Conservation (phyloP, 2,797 vertebrate genomes). For the Champsocephalus esox region DNA sequence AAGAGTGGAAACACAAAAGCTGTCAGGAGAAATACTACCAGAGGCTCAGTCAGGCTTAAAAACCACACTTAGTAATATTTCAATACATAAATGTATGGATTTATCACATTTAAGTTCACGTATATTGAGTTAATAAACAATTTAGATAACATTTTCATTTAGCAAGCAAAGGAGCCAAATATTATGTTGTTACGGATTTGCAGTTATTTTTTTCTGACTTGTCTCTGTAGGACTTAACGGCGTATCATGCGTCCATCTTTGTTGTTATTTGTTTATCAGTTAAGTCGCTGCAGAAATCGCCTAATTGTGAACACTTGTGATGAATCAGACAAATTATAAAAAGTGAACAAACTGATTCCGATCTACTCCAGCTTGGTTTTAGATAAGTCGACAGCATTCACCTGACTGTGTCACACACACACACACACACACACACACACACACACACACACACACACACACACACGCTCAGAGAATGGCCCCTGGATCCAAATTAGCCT, state of each 20-base stretch:
- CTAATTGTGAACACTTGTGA: not conserved
- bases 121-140: no score
- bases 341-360: not conserved
- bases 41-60: slow-evolving; percentile 49
- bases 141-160: no score
- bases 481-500: slow-evolving; percentile 69
- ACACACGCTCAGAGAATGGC: slow-evolving; percentile 37
- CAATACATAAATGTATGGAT: no score
- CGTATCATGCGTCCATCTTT: no score
- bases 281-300: not conserved
- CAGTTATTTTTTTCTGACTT: no score
- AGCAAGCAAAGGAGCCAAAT: no score
- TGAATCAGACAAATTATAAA: not conserved
- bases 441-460: slow-evolving; percentile 3
- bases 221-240: no score
- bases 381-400: slow-evolving; percentile 54
- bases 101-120: no score
- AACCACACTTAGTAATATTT: not conserved
- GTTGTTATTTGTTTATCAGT: not conserved
- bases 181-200: no score
- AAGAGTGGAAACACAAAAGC: slow-evolving; percentile 65
- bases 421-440: slow-evolving; percentile 37
- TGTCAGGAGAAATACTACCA: slow-evolving; percentile 42
- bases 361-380: slow-evolving; percentile 37
- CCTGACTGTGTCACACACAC: not conserved